Evolutionary conservation across 2,113 vertebrate species (phyloP).

Genomic region (Hippocampus abdominalis): DNA sequence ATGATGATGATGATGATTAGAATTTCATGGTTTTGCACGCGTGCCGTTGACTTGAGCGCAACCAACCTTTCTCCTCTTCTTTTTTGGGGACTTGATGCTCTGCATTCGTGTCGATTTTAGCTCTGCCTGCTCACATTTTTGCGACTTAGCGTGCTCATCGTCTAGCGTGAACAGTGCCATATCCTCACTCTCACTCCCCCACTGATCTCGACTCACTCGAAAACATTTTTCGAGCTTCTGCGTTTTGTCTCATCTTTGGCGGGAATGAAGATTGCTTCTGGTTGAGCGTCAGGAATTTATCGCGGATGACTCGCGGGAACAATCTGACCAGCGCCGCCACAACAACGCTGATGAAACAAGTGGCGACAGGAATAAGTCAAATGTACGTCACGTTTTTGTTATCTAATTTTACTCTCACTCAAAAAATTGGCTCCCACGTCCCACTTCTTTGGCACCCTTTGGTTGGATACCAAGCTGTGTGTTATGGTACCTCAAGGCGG

Average conservation of each 20-base stretch:
- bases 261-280: slow-evolving; percentile 75
- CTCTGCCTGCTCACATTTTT: slow-evolving; percentile 71
- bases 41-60: slow-evolving; percentile 65
- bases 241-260: slow-evolving; percentile 58
- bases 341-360: slow-evolving; percentile 20
- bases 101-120: slow-evolving; percentile 73
- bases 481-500: no score
- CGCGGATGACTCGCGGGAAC: not conserved
- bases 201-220: slow-evolving; percentile 47
- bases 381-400: not conserved
- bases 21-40: slow-evolving; percentile 72
- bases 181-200: slow-evolving; percentile 28
- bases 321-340: slow-evolving; percentile 68
- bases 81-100: slow-evolving; percentile 44
- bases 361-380: not conserved
- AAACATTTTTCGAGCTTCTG: not conserved
- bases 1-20: slow-evolving; percentile 48
- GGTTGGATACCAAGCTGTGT: no score
- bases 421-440: no score
- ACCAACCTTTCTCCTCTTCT: not conserved
- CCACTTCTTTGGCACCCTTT: no score
- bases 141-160: slow-evolving; percentile 63
- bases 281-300: slow-evolving; percentile 51
- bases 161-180: slow-evolving; percentile 72
- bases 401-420: no score